These are phyloP conservation scores for Athrips mouffetella DNA, from an alignment of 2,888 invertebrate species.

Conservation along the genomic window DNA sequence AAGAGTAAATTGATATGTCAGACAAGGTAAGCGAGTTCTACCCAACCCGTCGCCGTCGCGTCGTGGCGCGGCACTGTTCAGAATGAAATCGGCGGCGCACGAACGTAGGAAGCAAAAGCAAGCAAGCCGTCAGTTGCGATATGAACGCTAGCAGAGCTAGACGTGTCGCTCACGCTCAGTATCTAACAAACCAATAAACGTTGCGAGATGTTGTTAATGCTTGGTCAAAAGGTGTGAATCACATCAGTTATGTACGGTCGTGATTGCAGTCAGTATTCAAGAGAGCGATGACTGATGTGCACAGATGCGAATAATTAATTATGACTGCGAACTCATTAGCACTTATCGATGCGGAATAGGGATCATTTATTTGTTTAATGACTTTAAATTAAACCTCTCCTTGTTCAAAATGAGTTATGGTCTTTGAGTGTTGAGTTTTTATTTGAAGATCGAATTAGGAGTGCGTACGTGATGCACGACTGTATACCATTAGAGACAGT, in stretches of 20 bases:
- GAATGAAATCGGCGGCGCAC: constrained; percentile 23
- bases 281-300: constrained; percentile 16
- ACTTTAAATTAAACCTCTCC: constrained; percentile 2
- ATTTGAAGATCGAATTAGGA: background rate
- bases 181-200: no score
- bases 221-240: constrained; percentile 33
- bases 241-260: constrained; percentile 33
- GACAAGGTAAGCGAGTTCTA: constrained; percentile 72
- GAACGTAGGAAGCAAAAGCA: constrained; percentile 16
- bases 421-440: background rate
- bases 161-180: constrained; percentile 16
- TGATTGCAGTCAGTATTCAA: constrained; percentile 22
- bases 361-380: constrained; percentile 8
- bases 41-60: constrained; percentile 34
- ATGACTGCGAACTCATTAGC: constrained; percentile 12
- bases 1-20: constrained; percentile 62
- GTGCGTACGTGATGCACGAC: no score
- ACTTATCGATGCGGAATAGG: constrained; percentile 10
- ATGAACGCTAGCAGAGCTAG: constrained; percentile 27
- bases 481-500: background rate
- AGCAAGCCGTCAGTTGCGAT: constrained; percentile 29
- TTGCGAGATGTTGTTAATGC: no score
- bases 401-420: background rate
- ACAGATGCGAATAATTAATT: constrained; percentile 20
- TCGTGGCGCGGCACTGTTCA: constrained; percentile 32